These are phyloP conservation scores for Zalophus californianus DNA, from an alignment of 2,797 vertebrate species.

Conservation along the genomic window DNA sequence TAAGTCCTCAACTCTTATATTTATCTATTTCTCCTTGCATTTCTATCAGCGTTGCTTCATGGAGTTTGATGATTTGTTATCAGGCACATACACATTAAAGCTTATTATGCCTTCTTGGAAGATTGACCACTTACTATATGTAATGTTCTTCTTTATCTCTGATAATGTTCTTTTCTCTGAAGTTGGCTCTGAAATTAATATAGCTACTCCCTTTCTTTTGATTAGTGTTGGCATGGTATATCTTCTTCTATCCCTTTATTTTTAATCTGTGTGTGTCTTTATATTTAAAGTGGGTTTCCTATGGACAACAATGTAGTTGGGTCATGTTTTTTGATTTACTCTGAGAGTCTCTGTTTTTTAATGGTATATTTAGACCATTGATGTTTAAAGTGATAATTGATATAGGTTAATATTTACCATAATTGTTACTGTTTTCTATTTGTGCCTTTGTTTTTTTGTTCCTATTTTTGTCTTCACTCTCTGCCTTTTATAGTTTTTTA, in stretches of 20 bases:
- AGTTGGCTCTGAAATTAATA: not conserved
- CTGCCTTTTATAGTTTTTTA: not conserved
- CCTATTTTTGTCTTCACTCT: not conserved
- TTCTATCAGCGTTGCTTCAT: not conserved
- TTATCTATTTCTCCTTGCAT: not conserved
- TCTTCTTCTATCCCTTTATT: not conserved
- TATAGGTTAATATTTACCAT: not conserved
- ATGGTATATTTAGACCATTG: slow-evolving; percentile 10
- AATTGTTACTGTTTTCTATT: slow-evolving; percentile 17
- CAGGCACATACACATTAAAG: not conserved
- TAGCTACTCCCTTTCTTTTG: not conserved
- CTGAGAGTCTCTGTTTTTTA: not conserved
- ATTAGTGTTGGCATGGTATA: not conserved
- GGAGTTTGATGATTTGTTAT: not conserved
- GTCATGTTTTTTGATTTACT: not conserved
- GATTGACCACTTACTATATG: not conserved
- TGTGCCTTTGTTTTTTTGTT: not conserved
- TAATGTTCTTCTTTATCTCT: not conserved
- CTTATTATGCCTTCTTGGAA: not conserved
- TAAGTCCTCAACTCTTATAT: not conserved
- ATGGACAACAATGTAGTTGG: not conserved
- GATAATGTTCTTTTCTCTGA: not conserved
- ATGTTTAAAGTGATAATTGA: slow-evolving; percentile 4
- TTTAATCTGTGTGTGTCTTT: not conserved
- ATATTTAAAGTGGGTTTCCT: slow-evolving; percentile 1